Percentiles rank a stretch among this genome's conserved stretches.
These are phyloP conservation scores for Aphelocoma coerulescens DNA, from an alignment of 2,113 vertebrate species.

Conservation along the genomic window DNA sequence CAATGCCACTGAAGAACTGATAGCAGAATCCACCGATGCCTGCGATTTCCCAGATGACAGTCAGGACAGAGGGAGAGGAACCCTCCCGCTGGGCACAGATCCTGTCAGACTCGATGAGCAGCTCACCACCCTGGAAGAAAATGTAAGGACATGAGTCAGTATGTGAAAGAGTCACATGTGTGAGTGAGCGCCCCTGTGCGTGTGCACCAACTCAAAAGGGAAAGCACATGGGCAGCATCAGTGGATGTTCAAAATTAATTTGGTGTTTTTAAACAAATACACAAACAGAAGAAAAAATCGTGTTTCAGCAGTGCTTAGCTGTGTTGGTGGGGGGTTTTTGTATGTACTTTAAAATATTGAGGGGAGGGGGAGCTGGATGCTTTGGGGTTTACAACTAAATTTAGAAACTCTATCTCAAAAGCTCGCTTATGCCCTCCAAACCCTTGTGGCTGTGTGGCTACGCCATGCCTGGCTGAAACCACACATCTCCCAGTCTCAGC, in stretches of 20 bases:
- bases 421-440: not conserved
- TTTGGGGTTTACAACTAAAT: not conserved
- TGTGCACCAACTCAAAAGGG: not conserved
- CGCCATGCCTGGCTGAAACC: not conserved
- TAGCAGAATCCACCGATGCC: conserved; percentile 82
- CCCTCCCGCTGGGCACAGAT: conserved; percentile 78
- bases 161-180: not conserved
- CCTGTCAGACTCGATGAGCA: conserved; percentile 84
- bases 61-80: conserved; percentile 65
- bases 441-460: not conserved
- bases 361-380: not conserved
- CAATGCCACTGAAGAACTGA: conserved; percentile 93
- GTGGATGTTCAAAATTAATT: not conserved
- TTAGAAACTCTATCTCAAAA: not conserved
- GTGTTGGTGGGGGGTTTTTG: rapidly evolving
- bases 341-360: not conserved
- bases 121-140: conserved; percentile 93
- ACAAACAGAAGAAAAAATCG: not conserved
- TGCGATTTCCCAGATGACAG: conserved; percentile 67
- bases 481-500: not conserved
- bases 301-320: not conserved
- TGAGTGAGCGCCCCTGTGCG: rapidly evolving
- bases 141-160: conserved; percentile 74
- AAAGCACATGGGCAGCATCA: not conserved
- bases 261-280: not conserved